Conservation (phyloP, 2,797 vertebrate genomes). For the Podarcis siculus region DNA sequence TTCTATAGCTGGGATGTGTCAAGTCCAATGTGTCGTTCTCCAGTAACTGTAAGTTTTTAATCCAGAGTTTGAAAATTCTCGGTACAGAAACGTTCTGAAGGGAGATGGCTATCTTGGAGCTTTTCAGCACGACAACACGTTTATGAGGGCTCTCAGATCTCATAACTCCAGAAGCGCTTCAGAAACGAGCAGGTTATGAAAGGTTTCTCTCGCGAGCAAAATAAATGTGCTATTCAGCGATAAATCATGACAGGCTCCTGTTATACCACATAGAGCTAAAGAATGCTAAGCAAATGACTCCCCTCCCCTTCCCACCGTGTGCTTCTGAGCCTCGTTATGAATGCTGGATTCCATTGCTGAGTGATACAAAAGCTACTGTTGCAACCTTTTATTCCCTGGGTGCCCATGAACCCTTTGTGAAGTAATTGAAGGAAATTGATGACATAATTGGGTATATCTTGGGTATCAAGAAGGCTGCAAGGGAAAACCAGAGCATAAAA, state of each 20-base stretch:
- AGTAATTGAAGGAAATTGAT: slow-evolving; percentile 68
- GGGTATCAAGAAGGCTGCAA: slow-evolving; percentile 45
- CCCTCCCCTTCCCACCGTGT: slow-evolving; percentile 30
- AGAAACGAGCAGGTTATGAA: slow-evolving; percentile 62
- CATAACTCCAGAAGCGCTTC: slow-evolving; percentile 48
- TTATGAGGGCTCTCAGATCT: slow-evolving; percentile 52
- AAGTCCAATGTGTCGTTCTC: neutral
- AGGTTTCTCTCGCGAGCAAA: slow-evolving; percentile 67
- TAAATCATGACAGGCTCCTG: slow-evolving; percentile 67
- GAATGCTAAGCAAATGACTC: slow-evolving; percentile 60
- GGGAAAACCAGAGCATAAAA: slow-evolving; percentile 38
- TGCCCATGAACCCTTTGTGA: slow-evolving; percentile 69
- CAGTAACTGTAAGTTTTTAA: slow-evolving; percentile 30
- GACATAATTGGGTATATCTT: slow-evolving; percentile 69
- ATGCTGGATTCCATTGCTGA: slow-evolving; percentile 65
- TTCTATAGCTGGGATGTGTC: neutral
- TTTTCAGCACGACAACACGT: slow-evolving; percentile 52
- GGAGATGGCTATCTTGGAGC: slow-evolving; percentile 15
- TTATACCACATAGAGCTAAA: slow-evolving; percentile 70
- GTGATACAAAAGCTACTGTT: slow-evolving; percentile 70
- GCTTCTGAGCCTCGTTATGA: slow-evolving; percentile 64
- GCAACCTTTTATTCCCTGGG: slow-evolving; percentile 66
- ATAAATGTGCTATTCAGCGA: slow-evolving; percentile 48
- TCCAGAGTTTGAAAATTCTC: slow-evolving; percentile 18
- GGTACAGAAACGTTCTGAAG: slow-evolving; percentile 33